Conservation (phyloP, 2,113 vertebrate genomes). For the Coptodon bakossiorum region DNA sequence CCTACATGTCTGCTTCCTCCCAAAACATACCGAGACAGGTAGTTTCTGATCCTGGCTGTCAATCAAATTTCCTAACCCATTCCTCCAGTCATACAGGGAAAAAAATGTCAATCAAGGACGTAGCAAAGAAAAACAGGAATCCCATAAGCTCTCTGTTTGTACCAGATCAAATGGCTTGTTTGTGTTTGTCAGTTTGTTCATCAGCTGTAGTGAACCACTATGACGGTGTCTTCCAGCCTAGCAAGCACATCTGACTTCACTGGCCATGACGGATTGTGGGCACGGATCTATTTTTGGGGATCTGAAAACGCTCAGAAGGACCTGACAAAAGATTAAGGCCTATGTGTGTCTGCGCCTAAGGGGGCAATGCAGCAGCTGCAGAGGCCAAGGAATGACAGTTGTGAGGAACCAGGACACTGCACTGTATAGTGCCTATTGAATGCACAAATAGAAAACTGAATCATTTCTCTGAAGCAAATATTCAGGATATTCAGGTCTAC, state of each 20-base stretch:
- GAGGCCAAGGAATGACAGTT: neutral
- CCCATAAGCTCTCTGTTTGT: neutral
- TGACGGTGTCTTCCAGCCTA: neutral
- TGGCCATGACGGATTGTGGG: neutral
- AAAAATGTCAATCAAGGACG: conserved; percentile 3
- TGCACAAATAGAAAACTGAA: neutral
- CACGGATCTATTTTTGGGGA: neutral
- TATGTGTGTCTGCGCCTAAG: neutral
- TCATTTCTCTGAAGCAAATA: neutral
- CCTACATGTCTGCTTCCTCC: neutral
- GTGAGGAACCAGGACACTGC: neutral
- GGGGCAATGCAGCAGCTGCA: conserved; percentile 10
- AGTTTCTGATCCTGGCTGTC: conserved; percentile 18
- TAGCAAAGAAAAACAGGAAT: neutral
- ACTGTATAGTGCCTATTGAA: neutral
- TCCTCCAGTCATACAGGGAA: neutral
- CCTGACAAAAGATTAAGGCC: conserved; percentile 6
- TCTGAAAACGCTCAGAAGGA: neutral
- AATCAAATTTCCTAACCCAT: conserved; percentile 33
- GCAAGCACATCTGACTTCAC: neutral
- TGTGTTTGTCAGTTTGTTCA: conserved; percentile 17
- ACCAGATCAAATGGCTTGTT: conserved; percentile 14
- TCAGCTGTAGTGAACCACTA: neutral
- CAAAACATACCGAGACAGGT: neutral
- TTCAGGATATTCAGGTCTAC: neutral